Conservation (phyloP, 2,797 vertebrate genomes). For the Tenualosa ilisha region DNA sequence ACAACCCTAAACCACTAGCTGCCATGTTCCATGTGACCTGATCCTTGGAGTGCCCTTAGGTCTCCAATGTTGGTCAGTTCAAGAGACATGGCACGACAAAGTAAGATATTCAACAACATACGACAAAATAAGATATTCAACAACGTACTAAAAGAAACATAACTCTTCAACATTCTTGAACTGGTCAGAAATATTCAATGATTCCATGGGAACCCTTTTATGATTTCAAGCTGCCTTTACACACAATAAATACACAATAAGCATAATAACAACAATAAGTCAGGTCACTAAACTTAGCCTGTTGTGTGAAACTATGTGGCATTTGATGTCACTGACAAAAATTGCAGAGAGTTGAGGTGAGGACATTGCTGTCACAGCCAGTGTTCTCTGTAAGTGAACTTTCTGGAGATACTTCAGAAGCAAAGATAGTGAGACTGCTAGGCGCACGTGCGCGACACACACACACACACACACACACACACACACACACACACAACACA, state of each 20-base stretch:
- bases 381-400: too few species aligned
- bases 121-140: neutral
- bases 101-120: neutral
- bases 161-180: too few species aligned
- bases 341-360: too few species aligned
- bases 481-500: neutral
- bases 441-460: neutral
- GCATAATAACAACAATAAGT: neutral
- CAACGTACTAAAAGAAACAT: neutral
- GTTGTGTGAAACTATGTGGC: neutral
- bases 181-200: too few species aligned
- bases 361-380: too few species aligned
- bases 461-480: neutral
- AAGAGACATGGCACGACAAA: neutral
- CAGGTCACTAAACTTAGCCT: slow-evolving; percentile 4
- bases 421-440: slow-evolving; percentile 25
- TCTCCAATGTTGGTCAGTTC: neutral
- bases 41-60: neutral
- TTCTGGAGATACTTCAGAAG: slow-evolving; percentile 21
- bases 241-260: too few species aligned
- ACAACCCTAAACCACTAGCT: neutral
- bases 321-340: too few species aligned
- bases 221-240: too few species aligned
- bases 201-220: too few species aligned
- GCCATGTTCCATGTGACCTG: neutral